These are phyloP conservation scores for Stictocephala bisonia DNA, from an alignment of 2,888 invertebrate genomes.

Conservation along the genomic window DNA sequence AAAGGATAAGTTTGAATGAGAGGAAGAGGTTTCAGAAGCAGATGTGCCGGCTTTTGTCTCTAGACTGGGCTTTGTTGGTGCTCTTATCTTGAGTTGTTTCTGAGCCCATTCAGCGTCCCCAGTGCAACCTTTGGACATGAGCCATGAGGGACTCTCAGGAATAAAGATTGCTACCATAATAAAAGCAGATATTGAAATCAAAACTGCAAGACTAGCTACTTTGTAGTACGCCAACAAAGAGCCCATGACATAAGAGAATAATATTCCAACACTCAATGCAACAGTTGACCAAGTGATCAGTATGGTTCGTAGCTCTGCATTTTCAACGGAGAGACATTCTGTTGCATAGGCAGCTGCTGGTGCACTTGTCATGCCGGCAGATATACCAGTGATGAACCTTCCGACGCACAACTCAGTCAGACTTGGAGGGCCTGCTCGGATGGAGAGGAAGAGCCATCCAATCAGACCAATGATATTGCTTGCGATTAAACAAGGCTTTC, in stretches of 20 bases:
- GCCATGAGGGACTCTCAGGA: slow-evolving; percentile 70
- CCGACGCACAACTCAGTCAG: slow-evolving; percentile 57
- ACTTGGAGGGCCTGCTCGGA: slow-evolving; percentile 59
- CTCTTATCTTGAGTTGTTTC: slow-evolving; percentile 54
- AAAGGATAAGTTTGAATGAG: slow-evolving; percentile 59
- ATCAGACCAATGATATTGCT: slow-evolving; percentile 67
- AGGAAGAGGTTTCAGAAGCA: slow-evolving; percentile 49
- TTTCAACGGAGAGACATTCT: slow-evolving; percentile 63
- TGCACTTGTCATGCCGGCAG: slow-evolving; percentile 67
- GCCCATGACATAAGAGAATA: slow-evolving; percentile 68
- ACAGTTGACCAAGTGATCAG: slow-evolving; percentile 70
- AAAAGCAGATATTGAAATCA: slow-evolving; percentile 65
- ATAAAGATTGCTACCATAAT: slow-evolving; percentile 64
- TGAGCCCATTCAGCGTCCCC: slow-evolving; percentile 65
- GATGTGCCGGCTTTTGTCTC: slow-evolving; percentile 52
- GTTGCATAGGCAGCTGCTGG: slow-evolving; percentile 70
- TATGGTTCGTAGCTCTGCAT: slow-evolving; percentile 64
- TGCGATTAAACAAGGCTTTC: slow-evolving; percentile 66
- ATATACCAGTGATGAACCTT: slow-evolving; percentile 63
- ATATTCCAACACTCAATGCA: slow-evolving; percentile 67
- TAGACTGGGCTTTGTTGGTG: slow-evolving; percentile 47
- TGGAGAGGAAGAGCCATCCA: slow-evolving; percentile 68
- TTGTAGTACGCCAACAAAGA: slow-evolving; percentile 64
- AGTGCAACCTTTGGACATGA: slow-evolving; percentile 65
- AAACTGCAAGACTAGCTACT: slow-evolving; percentile 57